A percentile compares a stretch with the other conserved stretches of the same genome.
Evolutionary conservation across 1,140 invertebrate species (phyloP).

Genomic region (Parapsyche elsis): DNA sequence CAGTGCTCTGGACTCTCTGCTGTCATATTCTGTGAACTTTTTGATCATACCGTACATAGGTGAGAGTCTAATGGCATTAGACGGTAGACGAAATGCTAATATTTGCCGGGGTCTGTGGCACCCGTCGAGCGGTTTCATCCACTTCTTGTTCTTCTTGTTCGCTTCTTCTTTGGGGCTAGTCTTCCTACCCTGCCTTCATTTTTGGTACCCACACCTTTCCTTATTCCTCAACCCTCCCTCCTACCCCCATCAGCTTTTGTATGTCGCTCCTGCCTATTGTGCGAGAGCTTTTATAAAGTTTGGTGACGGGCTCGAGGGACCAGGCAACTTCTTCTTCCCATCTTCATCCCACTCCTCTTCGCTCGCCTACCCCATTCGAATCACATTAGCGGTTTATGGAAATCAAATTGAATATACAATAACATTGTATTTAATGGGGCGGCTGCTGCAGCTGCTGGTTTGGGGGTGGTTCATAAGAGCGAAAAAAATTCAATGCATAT

Average conservation of each 20-base stretch:
- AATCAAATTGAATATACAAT: conserved; percentile 34
- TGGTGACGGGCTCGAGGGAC: background rate
- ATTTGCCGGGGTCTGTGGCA: background rate
- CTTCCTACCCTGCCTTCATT: too few species aligned
- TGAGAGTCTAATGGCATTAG: too few species aligned
- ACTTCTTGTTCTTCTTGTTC: background rate
- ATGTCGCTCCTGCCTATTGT: conserved; percentile 3
- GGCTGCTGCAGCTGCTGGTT: background rate
- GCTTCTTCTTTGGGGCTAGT: too few species aligned
- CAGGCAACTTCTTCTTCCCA: background rate
- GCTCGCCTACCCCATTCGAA: background rate
- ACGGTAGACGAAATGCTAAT: too few species aligned
- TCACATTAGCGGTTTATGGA: conserved; percentile 33
- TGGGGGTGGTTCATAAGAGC: background rate
- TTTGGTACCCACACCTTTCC: too few species aligned
- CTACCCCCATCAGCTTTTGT: background rate
- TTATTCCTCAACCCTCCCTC: too few species aligned
- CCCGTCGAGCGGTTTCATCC: background rate
- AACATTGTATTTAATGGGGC: background rate
- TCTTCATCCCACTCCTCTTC: too few species aligned
- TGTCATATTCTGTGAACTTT: too few species aligned
- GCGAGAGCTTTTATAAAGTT: conserved; percentile 23
- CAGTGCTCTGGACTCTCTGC: too few species aligned
- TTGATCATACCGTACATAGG: too few species aligned
- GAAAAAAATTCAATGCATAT: background rate